Conservation (phyloP, 2,888 invertebrate genomes). For the Dryocosmus kuriphilus region DNA sequence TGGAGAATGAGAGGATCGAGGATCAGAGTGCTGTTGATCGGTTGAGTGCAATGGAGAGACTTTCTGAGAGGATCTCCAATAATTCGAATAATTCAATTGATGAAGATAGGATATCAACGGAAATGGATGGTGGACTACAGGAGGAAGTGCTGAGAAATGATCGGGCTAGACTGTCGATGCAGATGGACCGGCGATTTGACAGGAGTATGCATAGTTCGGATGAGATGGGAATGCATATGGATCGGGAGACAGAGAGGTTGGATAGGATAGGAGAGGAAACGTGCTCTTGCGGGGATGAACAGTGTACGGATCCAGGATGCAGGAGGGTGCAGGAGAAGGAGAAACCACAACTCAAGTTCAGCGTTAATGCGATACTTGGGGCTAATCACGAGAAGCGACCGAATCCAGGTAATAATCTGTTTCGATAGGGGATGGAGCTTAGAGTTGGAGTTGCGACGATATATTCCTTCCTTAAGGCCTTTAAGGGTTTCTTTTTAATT, state of each 20-base stretch:
- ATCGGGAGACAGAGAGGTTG: slow-evolving; percentile 67
- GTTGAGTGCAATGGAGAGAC: slow-evolving; percentile 69
- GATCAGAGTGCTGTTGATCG: slow-evolving; percentile 65
- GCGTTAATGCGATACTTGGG: slow-evolving; percentile 94
- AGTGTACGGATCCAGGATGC: slow-evolving; percentile 69
- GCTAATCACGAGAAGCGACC: slow-evolving; percentile 79
- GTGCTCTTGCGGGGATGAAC: slow-evolving; percentile 75
- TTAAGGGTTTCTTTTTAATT: too few species aligned
- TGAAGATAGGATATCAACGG: slow-evolving; percentile 66
- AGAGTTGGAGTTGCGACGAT: too few species aligned
- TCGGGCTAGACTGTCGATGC: slow-evolving; percentile 50
- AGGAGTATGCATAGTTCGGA: slow-evolving; percentile 62
- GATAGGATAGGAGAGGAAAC: slow-evolving; percentile 74
- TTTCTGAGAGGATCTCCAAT: slow-evolving; percentile 72
- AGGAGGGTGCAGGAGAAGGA: slow-evolving; percentile 74
- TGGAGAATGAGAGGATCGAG: slow-evolving; percentile 61
- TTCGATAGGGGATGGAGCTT: not conserved
- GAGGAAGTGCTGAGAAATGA: slow-evolving; percentile 47
- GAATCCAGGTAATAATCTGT: slow-evolving; percentile 70
- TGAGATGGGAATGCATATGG: slow-evolving; percentile 66
- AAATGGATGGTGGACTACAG: slow-evolving; percentile 61
- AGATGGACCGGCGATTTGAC: slow-evolving; percentile 66
- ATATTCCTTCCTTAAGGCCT: too few species aligned
- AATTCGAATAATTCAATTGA: slow-evolving; percentile 69
- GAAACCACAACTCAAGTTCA: slow-evolving; percentile 93